Percentiles rank a stretch among this genome's conserved stretches.
Conservation (phyloP, 2,888 invertebrate species). For the Amiota minor region DNA sequence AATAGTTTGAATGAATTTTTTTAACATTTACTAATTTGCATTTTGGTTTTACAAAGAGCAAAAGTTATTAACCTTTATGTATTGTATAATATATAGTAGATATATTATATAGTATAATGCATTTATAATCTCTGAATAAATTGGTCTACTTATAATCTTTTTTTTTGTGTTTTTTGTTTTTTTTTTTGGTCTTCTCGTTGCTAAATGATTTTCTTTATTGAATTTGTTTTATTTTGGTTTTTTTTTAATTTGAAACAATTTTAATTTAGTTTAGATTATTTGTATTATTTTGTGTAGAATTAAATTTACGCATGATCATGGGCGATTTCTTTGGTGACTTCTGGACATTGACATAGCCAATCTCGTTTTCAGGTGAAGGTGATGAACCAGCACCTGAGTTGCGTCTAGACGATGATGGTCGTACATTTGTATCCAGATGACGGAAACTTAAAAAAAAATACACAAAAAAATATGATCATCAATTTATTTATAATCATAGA, state of each 20-base stretch:
- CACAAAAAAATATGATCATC: neutral
- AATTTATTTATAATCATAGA: neutral
- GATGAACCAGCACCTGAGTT: constrained; percentile 79
- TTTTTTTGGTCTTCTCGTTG: too few species aligned
- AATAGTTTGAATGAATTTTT: too few species aligned
- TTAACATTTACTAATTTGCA: too few species aligned
- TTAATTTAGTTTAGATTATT: constrained; percentile 52
- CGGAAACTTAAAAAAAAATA: constrained; percentile 80
- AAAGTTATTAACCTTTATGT: too few species aligned
- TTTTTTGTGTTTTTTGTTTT: too few species aligned
- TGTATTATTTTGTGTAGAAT: constrained; percentile 59
- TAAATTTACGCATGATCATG: constrained; percentile 69
- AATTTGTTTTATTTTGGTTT: neutral
- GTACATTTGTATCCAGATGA: constrained; percentile 89
- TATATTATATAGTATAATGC: too few species aligned
- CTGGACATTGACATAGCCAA: constrained; percentile 67
- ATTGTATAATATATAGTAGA: too few species aligned
- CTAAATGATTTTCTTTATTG: too few species aligned
- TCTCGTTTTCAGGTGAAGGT: constrained; percentile 76
- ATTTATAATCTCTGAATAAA: too few species aligned
- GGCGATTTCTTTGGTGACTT: constrained; percentile 76
- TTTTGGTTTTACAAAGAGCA: too few species aligned
- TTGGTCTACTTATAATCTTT: too few species aligned
- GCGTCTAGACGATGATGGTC: constrained; percentile 79
- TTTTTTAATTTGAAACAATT: neutral